A percentile compares a stretch with the other conserved stretches of the same genome.
phyloP scores from a whole-genome alignment of 1,140 invertebrate species.

The Eriocheir sinensis region DNA sequence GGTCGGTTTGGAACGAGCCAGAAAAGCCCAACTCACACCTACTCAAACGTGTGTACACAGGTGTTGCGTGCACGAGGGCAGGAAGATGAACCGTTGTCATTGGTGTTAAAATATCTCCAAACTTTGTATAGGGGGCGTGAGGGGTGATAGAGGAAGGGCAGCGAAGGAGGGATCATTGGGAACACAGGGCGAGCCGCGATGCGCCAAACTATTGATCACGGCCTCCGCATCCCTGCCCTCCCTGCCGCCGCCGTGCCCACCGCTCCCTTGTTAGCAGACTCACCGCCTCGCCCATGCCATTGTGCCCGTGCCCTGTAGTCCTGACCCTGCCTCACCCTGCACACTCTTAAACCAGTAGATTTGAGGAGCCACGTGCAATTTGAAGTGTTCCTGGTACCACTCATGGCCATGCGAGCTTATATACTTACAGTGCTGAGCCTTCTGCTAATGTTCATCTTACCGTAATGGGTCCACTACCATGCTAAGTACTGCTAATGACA shows the following conservation, averaged over 20 bases:
- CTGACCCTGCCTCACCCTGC: not conserved
- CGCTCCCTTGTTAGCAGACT: not conserved
- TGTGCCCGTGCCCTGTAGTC: not conserved
- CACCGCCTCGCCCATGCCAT: too few species aligned
- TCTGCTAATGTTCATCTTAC: too few species aligned
- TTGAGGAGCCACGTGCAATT: too few species aligned
- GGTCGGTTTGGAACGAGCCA: not conserved
- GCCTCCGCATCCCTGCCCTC: not conserved
- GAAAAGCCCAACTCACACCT: too few species aligned
- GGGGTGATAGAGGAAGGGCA: not conserved
- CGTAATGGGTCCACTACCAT: too few species aligned
- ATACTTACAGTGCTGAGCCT: not conserved
- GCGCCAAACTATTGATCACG: constrained; percentile 7
- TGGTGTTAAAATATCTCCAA: not conserved
- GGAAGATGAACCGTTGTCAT: not conserved
- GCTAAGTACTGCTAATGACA: too few species aligned
- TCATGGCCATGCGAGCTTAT: not conserved
- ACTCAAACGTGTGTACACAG: not conserved
- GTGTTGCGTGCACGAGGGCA: not conserved
- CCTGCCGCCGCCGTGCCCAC: not conserved
- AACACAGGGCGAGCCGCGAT: not conserved
- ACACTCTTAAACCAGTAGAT: too few species aligned
- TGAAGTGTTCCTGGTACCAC: not conserved
- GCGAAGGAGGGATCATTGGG: not conserved
- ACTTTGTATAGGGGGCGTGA: not conserved